These are phyloP conservation scores for Parthenolecanium corni DNA, from an alignment of 2,888 invertebrate genomes.

Conservation along the genomic window DNA sequence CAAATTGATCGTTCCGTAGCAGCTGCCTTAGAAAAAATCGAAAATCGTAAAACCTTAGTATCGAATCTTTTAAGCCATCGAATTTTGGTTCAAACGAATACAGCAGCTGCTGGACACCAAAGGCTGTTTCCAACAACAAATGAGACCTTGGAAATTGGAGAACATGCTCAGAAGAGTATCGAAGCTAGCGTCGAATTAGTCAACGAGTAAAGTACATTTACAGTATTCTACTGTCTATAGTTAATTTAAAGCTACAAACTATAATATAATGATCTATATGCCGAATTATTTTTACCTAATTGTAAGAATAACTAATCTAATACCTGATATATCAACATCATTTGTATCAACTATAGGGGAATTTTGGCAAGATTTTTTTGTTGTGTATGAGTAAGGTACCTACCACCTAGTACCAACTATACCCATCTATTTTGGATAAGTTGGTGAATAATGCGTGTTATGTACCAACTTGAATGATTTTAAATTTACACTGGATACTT, in stretches of 20 bases:
- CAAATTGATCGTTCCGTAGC: slow-evolving; percentile 37
- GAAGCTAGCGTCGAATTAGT: slow-evolving; percentile 39
- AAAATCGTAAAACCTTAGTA: slow-evolving; percentile 35
- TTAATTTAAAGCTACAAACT: not conserved
- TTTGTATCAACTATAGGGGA: too few relatives aligned
- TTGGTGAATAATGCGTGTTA: too few relatives aligned
- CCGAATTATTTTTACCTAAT: too few relatives aligned
- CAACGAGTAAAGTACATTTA: slow-evolving; percentile 37
- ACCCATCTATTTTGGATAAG: too few relatives aligned
- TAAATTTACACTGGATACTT: too few relatives aligned
- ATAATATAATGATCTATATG: not conserved
- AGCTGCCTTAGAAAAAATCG: slow-evolving; percentile 36
- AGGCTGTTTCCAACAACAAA: slow-evolving; percentile 39
- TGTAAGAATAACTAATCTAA: too few relatives aligned
- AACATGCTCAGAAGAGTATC: slow-evolving; percentile 38
- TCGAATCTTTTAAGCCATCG: slow-evolving; percentile 35
- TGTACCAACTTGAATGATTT: too few relatives aligned
- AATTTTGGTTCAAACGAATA: slow-evolving; percentile 36
- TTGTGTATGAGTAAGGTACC: too few relatives aligned
- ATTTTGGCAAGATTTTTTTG: too few relatives aligned
- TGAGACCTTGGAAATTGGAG: slow-evolving; percentile 37
- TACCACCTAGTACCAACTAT: too few relatives aligned
- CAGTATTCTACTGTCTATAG: not conserved
- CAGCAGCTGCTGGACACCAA: slow-evolving; percentile 39
- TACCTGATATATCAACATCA: too few relatives aligned